Evolutionary conservation across 2,888 invertebrate genomes (phyloP), one percentile per base, ranked within the genome.

Genomic region (Archaeoteleia sp.): DNA sequence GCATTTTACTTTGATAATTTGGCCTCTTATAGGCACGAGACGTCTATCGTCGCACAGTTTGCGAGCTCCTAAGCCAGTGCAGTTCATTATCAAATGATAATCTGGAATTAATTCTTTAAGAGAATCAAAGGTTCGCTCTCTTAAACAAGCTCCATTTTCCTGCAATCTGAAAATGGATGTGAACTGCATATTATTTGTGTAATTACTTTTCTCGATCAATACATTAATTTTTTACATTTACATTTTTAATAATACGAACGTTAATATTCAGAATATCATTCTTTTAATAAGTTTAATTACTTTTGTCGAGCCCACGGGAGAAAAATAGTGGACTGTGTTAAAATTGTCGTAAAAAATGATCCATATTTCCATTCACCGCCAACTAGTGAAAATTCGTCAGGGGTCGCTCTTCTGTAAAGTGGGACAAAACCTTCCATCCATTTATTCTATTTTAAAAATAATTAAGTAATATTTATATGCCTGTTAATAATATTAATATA

Each of bases 1-100:
- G 17, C 39, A 37, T 42, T 40, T 61, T 84, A 91, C 92, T 87
- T 92, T 94, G 37, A 92, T 86, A 3, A 96, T 89, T 87, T 96
- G 96, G 1, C 96, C 96, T 58, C 95, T 88, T 15, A 96, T 89
- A 0, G 96, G 93, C 17, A 93, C 91, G 62, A 96, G 81, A 75
- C 91, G 89, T 67, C 88, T 83, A 81, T 97, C 96, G 20, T 89
- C 87, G 76, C 94, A 94, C 34, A 97, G 86, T 74, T 87, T 86
- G 82, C 90, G 91, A 0, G 96, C 92, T n/a, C 93, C 95, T 43
- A 96, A 85, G 4, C 96, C 96, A 0, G 93, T 89, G 80, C 97
- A 97, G 82, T 97, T 97, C 49, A 96, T 88, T 27, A 95, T 87
- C 8, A 94, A 86, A 84, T 95, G 92, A 76, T 89, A 92, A 35